These are phyloP conservation scores for Bombus pyrosoma DNA, from an alignment of 1,140 invertebrate species.

Conservation along the genomic window DNA sequence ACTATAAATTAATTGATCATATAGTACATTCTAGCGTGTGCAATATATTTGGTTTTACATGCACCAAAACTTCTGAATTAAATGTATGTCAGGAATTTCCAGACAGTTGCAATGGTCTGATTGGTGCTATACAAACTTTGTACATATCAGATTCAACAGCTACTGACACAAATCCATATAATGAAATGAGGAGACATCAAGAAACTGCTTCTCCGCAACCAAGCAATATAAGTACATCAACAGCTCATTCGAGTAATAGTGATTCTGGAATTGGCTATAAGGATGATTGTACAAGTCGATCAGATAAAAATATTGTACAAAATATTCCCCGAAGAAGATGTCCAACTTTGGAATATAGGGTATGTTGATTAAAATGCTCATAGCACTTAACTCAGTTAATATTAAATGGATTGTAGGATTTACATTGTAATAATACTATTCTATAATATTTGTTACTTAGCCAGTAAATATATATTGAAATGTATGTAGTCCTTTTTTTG, in stretches of 20 bases:
- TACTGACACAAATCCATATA: slow-evolving; percentile 71
- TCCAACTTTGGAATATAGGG: slow-evolving; percentile 74
- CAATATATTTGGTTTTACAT: slow-evolving; percentile 78
- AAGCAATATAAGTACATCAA: slow-evolving; percentile 90
- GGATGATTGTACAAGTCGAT: slow-evolving; percentile 92
- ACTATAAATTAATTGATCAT: slow-evolving; percentile 92
- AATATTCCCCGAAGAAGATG: slow-evolving; percentile 85
- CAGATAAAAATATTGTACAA: slow-evolving; percentile 91
- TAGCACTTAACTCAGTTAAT: neutral
- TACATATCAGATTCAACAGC: slow-evolving; percentile 80
- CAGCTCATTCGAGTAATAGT: slow-evolving; percentile 95
- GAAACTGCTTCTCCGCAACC: slow-evolving; percentile 91
- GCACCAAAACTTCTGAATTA: slow-evolving; percentile 79
- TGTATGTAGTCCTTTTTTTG: no score
- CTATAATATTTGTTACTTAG: neutral
- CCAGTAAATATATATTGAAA: neutral
- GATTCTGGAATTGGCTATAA: slow-evolving; percentile 97
- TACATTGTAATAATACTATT: neutral
- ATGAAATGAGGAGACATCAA: slow-evolving; percentile 73
- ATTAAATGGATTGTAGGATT: neutral
- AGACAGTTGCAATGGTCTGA: slow-evolving; percentile 92
- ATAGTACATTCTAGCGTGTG: slow-evolving; percentile 85
- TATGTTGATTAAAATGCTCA: slow-evolving; percentile 44
- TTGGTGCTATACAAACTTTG: slow-evolving; percentile 85
- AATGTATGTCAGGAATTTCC: slow-evolving; percentile 94